Evolutionary conservation across 2,888 invertebrate genomes (phyloP), one percentile per base, ranked within the genome.

Genomic region (Periphyllus acericola): DNA sequence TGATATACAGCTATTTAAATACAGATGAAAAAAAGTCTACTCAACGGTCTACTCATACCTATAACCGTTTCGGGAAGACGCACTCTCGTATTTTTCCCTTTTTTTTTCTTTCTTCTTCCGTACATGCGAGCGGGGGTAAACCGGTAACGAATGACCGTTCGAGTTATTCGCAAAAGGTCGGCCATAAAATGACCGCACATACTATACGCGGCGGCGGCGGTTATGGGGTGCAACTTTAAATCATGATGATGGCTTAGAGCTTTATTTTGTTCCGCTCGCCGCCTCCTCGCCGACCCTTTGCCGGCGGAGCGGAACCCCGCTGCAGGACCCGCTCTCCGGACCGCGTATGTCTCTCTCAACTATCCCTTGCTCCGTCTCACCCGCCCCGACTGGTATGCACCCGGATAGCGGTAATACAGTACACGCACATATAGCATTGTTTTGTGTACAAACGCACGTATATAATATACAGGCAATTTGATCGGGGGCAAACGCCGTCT

Each of bases 101-200:
- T 4, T 14, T n/a, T 21, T 25, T 78, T 55, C 25, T 55, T 76
- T 52, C 34, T 34, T n/a, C 60, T 60, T 36, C 14, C 0, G n/a
- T 34, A 14, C 1, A 6, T 3, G 19, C 36, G 9, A 0, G 21
- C 14, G 1, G 52, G 19, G 14, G 25, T 11, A 19, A 36, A n/a
- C 19, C 36, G 34, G 32, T 76, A 84, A 84, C 76, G 34, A 78
- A 85, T 68, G 46, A 32, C 14, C 85, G 29, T 52, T 78, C 46
- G 46, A 85, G 46, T 76, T 76, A 66, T 86, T 80, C 80, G 32
- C 55, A 80, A 80, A 80, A 86, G 80, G 80, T 79, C 72, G 72
- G 79, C 72, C 55, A 32, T 86, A 86, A 80, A 80, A 80, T 40
- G n/a, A 83, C 75, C 60, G 40, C 71, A 52, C 29, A 80, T n/a